These are phyloP conservation scores for Leptinotarsa texana DNA, from an alignment of 1,140 invertebrate species.

Conservation along the genomic window DNA sequence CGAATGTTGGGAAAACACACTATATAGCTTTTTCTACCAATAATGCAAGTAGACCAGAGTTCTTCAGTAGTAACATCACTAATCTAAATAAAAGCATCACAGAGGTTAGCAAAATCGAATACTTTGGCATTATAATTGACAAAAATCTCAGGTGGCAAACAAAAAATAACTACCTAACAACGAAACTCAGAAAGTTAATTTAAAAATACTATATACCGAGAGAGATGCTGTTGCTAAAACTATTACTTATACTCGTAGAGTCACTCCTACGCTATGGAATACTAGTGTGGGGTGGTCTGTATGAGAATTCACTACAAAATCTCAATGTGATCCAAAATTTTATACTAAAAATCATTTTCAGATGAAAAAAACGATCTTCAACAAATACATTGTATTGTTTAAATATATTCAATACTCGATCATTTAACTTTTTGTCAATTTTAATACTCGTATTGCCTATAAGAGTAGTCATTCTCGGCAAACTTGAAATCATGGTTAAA, in stretches of 20 bases:
- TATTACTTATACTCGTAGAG: no score
- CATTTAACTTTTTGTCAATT: background rate
- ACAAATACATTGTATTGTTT: background rate
- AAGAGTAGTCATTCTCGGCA: background rate
- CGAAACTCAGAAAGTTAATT: no score
- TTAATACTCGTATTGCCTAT: background rate
- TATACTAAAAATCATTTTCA: no score
- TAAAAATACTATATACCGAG: background rate
- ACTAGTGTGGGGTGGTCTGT: no score
- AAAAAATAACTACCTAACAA: background rate
- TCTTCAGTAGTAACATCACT: background rate
- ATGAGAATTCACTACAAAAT: background rate
- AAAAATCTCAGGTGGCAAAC: background rate
- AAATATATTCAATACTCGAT: background rate
- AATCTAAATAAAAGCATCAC: background rate
- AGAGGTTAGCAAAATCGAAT: no score
- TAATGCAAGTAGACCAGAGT: background rate
- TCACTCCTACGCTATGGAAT: no score
- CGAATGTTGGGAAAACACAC: slow-evolving; percentile 19
- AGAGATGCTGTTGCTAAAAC: no score
- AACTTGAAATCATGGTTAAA: background rate
- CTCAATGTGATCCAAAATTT: no score
- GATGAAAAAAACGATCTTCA: background rate
- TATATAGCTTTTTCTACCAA: slow-evolving; percentile 4
- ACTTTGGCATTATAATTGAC: background rate